phyloP scores from a whole-genome alignment of 1,140 invertebrate species.

The Apis mellifera region Amel_HAv3.1 CM009932.2:15709001-15709500 shows the following conservation, averaged over 20 bases:
- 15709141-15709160: background rate
- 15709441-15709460: conserved; percentile 10
- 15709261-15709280: background rate
- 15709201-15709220: background rate
- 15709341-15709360: conserved; percentile 70
- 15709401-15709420: background rate
- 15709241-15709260: background rate
- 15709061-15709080: conserved; percentile 52
- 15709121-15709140: background rate
- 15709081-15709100: background rate
- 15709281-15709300: background rate
- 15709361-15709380: conserved; percentile 77
- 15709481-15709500: conserved; percentile 70
- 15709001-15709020: background rate
- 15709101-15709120: background rate
- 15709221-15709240: no score
- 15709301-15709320: background rate
- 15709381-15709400: background rate
- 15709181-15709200: background rate
- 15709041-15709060: background rate
- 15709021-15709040: background rate
- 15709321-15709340: conserved; percentile 69
- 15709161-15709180: background rate
- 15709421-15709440: background rate
- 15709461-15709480: conserved; percentile 64